phyloP scores from a whole-genome alignment of 2,797 vertebrate species.

The Anolis apletophallus region DNA sequence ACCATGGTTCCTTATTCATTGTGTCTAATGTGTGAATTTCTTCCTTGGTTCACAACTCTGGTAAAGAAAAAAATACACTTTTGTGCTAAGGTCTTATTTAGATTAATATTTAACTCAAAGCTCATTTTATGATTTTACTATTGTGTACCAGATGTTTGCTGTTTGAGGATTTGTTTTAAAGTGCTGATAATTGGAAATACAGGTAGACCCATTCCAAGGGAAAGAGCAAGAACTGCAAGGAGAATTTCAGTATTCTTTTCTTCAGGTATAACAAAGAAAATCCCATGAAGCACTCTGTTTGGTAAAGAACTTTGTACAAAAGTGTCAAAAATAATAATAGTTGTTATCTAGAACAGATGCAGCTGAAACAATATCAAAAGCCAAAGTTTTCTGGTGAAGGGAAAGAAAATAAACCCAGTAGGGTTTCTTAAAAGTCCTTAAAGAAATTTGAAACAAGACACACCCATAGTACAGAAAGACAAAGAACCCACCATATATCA shows the following conservation, averaged over 20 bases:
- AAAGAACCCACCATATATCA: background rate
- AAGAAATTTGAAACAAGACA: conserved; percentile 39
- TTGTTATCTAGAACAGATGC: conserved; percentile 3
- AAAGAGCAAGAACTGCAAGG: background rate
- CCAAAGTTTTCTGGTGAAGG: conserved; percentile 38
- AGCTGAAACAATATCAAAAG: conserved; percentile 38
- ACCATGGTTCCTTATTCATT: background rate
- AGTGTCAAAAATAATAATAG: conserved; percentile 41
- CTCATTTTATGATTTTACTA: no score
- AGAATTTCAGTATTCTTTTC: background rate
- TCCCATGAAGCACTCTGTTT: conserved; percentile 14
- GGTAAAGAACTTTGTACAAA: conserved; percentile 40
- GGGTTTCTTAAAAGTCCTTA: conserved; percentile 26
- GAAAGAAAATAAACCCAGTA: conserved; percentile 47
- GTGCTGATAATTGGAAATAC: background rate
- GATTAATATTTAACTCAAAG: no score
- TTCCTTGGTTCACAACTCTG: background rate
- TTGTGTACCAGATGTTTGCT: background rate
- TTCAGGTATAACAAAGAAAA: conserved; percentile 20
- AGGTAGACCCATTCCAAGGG: background rate
- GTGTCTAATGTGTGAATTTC: background rate
- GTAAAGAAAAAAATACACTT: no score
- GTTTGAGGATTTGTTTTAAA: background rate
- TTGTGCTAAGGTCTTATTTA: no score
- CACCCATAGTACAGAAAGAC: conserved; percentile 12